phyloP scores from a whole-genome alignment of 2,113 vertebrate species.

The Oenanthe oenanthe region DNA sequence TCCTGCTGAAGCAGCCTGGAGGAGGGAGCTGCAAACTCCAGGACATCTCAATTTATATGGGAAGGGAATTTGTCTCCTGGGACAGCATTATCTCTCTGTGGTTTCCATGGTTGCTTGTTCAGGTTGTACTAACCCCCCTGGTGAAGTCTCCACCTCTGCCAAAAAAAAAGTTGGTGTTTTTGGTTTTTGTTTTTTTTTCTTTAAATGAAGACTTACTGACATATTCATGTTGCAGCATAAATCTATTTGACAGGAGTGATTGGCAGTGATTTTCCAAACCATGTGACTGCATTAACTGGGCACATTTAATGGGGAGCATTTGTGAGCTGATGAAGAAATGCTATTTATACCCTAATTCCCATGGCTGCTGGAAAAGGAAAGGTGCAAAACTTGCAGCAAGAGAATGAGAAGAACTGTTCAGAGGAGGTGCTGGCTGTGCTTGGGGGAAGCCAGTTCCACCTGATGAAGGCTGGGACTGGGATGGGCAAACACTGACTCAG shows the following conservation, averaged over 20 bases:
- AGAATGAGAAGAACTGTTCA: fast-evolving
- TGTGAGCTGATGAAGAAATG: not conserved
- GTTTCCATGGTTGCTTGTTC: not conserved
- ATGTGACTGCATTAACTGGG: not conserved
- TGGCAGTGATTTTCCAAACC: not conserved
- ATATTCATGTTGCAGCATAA: not conserved
- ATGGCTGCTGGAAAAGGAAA: fast-evolving
- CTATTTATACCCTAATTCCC: not conserved
- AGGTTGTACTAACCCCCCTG: not conserved
- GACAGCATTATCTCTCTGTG: not conserved
- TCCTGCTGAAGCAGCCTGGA: not conserved
- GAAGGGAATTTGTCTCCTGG: not conserved
- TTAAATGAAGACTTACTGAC: not conserved
- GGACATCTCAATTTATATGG: not conserved
- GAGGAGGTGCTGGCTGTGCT: not conserved
- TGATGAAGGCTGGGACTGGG: not conserved
- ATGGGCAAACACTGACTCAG: not conserved
- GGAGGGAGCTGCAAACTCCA: not conserved
- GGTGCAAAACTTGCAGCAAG: not conserved
- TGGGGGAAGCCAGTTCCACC: not conserved
- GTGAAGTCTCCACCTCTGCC: not conserved
- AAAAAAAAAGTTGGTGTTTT: not conserved
- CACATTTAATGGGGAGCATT: not conserved
- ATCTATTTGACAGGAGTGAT: not conserved
- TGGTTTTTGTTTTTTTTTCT: too few relatives aligned